Evolutionary conservation across 2,888 invertebrate genomes (phyloP).

Genomic region (Lasioglossum leucozonium): DNA sequence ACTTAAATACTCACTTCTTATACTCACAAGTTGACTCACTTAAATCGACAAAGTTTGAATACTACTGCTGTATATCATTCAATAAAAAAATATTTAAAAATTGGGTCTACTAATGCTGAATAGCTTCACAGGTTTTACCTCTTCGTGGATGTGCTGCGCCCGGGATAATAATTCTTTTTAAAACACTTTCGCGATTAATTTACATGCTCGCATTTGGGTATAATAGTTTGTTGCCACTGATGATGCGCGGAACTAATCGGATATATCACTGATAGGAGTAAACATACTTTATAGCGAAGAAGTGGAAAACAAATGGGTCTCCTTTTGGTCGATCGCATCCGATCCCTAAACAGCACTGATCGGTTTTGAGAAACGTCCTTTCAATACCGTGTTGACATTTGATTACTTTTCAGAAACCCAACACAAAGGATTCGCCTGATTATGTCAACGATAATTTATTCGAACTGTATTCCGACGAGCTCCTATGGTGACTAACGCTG

Average conservation of each 20-base stretch:
- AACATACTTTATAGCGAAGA: not conserved
- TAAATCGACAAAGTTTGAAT: too few relatives aligned
- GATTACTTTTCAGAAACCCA: not conserved
- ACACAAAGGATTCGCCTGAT: not conserved
- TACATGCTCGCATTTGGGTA: not conserved
- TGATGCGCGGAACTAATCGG: too few relatives aligned
- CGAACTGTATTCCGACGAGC: not conserved
- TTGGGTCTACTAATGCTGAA: not conserved
- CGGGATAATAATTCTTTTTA: not conserved
- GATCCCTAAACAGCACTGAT: not conserved
- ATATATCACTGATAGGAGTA: not conserved
- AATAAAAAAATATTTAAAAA: not conserved
- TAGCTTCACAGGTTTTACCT: not conserved
- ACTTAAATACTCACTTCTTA: too few relatives aligned
- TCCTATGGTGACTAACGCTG: constrained; percentile 27
- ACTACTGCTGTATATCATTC: too few relatives aligned
- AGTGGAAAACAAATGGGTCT: not conserved
- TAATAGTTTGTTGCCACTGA: too few relatives aligned
- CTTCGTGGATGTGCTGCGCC: not conserved
- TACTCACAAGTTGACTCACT: too few relatives aligned
- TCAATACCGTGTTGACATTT: not conserved
- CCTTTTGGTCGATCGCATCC: not conserved
- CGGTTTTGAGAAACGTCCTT: not conserved
- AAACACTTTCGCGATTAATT: not conserved
- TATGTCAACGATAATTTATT: not conserved